phyloP scores from a whole-genome alignment of 2,113 vertebrate species.

The Pachypanchax playfairii region DNA sequence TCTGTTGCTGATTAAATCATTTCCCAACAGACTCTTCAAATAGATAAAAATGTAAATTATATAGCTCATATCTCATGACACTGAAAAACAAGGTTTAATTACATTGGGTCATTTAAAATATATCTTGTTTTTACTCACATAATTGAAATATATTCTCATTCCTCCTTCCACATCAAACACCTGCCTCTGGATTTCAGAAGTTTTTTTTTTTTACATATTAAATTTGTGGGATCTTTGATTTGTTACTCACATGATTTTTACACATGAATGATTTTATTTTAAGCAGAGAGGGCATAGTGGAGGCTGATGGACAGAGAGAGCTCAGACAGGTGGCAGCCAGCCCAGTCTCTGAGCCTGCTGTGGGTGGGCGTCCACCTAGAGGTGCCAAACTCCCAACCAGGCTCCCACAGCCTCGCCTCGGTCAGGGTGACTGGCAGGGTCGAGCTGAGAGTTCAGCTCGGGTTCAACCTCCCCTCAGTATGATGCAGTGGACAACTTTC shows the following conservation, averaged over 20 bases:
- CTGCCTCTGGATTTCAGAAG: too few relatives aligned
- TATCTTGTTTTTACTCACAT: too few relatives aligned
- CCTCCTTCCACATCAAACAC: too few relatives aligned
- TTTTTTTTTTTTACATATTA: too few relatives aligned
- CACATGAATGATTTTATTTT: constrained; percentile 7
- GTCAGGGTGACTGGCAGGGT: constrained; percentile 50
- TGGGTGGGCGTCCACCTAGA: constrained; percentile 68
- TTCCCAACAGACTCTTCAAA: not conserved
- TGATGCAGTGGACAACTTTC: constrained; percentile 29
- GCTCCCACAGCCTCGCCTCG: constrained; percentile 70
- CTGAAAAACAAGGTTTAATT: too few relatives aligned
- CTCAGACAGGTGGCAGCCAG: constrained; percentile 71
- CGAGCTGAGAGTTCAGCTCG: constrained; percentile 52
- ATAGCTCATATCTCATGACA: too few relatives aligned
- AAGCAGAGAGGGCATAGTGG: constrained; percentile 12
- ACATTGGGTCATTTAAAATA: too few relatives aligned
- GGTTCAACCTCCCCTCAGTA: constrained; percentile 49
- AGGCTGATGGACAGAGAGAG: constrained; percentile 40
- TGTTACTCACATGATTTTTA: not conserved
- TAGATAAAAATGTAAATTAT: not conserved
- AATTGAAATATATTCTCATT: too few relatives aligned
- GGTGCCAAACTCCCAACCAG: constrained; percentile 70
- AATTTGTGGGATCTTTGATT: not conserved
- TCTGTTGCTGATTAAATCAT: not conserved
- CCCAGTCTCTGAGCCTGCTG: constrained; percentile 56